Percentiles rank a stretch among this genome's conserved stretches.
Evolutionary conservation across 2,888 invertebrate genomes (phyloP).

Genomic region (Disparrhopalites patrizii): DNA sequence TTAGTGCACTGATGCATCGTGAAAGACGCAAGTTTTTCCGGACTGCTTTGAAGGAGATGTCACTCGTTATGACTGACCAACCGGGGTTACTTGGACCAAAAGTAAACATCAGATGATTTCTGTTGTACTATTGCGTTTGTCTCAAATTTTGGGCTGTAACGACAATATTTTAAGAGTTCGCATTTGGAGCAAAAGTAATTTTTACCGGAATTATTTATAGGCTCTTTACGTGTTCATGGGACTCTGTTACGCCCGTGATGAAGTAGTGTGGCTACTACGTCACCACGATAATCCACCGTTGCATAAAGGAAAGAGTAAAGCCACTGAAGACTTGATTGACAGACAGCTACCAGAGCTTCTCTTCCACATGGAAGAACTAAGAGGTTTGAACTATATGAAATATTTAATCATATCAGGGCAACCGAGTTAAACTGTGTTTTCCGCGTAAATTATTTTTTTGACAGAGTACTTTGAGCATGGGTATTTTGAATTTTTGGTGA

Average conservation of each 20-base stretch:
- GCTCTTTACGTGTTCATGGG: slow-evolving; percentile 95
- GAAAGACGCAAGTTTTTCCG: slow-evolving; percentile 94
- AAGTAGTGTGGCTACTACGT: slow-evolving; percentile 92
- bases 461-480: too few species aligned
- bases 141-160: too few species aligned
- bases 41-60: slow-evolving; percentile 90
- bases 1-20: slow-evolving; percentile 78
- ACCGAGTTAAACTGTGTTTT: background rate
- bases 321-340: slow-evolving; percentile 90
- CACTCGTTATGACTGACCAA: slow-evolving; percentile 92
- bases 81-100: slow-evolving; percentile 97
- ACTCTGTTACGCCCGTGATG: slow-evolving; percentile 90
- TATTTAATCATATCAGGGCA: background rate
- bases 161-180: background rate
- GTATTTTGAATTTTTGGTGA: too few species aligned
- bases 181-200: background rate
- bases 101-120: slow-evolving; percentile 51
- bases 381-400: slow-evolving; percentile 58
- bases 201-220: slow-evolving; percentile 50
- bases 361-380: slow-evolving; percentile 96
- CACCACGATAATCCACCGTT: slow-evolving; percentile 94
- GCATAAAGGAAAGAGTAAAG: slow-evolving; percentile 73
- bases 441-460: too few species aligned
- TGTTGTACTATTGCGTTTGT: background rate
- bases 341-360: slow-evolving; percentile 93